Percentiles rank a stretch among this genome's conserved stretches.
Conservation (phyloP, 2,888 invertebrate species). For the Nebria salina region DNA sequence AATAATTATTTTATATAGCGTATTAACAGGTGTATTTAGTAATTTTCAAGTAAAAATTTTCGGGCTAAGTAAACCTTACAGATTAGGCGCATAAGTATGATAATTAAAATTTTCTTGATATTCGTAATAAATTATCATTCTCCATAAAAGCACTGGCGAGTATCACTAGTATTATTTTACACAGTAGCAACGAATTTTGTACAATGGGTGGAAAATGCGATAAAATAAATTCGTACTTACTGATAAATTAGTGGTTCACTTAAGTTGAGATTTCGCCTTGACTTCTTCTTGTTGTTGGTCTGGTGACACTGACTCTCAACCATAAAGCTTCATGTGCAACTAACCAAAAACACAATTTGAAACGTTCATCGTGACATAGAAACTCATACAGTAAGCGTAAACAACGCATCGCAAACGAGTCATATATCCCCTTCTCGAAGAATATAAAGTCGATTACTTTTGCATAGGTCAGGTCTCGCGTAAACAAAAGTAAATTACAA, state of each 20-base stretch:
- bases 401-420: not conserved
- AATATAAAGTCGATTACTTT: not conserved
- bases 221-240: not conserved
- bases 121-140: no score
- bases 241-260: not conserved
- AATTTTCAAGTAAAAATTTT: not conserved
- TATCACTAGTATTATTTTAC: no score
- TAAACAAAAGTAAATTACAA: not conserved
- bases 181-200: no score
- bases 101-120: no score
- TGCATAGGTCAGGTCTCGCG: not conserved
- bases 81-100: no score
- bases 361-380: not conserved
- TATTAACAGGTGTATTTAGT: not conserved
- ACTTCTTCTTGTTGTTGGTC: not conserved
- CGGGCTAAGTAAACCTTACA: not conserved
- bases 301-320: not conserved
- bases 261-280: not conserved
- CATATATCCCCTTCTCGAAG: not conserved
- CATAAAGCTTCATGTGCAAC: not conserved
- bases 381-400: constrained; percentile 1
- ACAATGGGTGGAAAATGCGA: no score
- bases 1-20: no score
- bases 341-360: not conserved
- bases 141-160: no score